These are phyloP conservation scores for Schizotus pectinicornis DNA, from an alignment of 2,888 invertebrate genomes.

Conservation along the genomic window DNA sequence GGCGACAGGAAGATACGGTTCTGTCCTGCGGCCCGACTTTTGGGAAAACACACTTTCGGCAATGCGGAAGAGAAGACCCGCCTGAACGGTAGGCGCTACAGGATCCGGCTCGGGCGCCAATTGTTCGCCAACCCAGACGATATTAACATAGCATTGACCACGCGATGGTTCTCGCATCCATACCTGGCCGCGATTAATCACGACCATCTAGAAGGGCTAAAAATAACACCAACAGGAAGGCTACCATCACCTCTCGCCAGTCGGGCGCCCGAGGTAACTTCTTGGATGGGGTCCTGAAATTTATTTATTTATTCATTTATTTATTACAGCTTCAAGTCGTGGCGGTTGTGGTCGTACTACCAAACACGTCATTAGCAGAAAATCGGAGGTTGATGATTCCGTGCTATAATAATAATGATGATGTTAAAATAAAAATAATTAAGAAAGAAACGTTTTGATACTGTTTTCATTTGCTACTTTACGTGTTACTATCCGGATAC, in stretches of 20 bases:
- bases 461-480: slow-evolving; percentile 3
- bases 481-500: slow-evolving; percentile 37
- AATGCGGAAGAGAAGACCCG: slow-evolving; percentile 22
- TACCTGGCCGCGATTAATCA: not conserved
- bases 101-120: slow-evolving; percentile 25
- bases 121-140: slow-evolving; percentile 9
- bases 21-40: slow-evolving; percentile 14
- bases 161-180: not conserved
- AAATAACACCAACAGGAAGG: not conserved
- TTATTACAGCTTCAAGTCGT: no score
- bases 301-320: no score
- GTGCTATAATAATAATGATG: slow-evolving; percentile 15
- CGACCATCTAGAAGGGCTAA: not conserved
- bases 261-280: no score
- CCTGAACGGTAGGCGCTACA: not conserved
- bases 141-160: not conserved
- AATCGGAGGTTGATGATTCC: slow-evolving; percentile 15
- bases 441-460: slow-evolving; percentile 1
- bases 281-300: no score
- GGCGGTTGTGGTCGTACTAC: not conserved
- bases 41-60: slow-evolving; percentile 11
- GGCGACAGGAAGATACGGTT: slow-evolving; percentile 25
- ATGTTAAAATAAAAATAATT: slow-evolving; percentile 17
- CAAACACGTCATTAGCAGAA: slow-evolving; percentile 2
- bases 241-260: no score